Percentiles rank a stretch among this genome's conserved stretches.
Conservation (phyloP, 1,140 invertebrate genomes). For the Amyelois transitella region DNA sequence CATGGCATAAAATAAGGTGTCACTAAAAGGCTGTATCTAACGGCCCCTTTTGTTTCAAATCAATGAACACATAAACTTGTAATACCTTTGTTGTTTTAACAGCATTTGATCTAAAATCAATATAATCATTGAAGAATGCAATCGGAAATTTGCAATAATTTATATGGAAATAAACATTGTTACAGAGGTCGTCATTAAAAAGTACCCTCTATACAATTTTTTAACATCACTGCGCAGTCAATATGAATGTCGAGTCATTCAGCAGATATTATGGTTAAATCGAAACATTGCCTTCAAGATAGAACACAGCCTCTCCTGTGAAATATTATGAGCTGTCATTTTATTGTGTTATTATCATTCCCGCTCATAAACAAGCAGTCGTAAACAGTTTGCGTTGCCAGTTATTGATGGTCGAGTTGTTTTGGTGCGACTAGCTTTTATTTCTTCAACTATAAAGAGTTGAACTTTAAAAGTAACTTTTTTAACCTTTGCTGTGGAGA, state of each 20-base stretch:
- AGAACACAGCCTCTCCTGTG: neutral
- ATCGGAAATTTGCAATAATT: neutral
- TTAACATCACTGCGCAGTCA: neutral
- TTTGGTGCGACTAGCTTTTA: neutral
- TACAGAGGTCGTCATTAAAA: neutral
- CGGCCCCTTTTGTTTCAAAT: too few species aligned
- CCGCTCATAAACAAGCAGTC: neutral
- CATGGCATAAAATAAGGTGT: too few species aligned
- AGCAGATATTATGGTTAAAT: neutral
- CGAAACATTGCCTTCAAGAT: neutral
- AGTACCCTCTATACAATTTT: neutral
- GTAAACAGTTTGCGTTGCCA: neutral
- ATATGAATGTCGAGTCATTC: neutral
- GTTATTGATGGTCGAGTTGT: neutral
- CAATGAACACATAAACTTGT: too few species aligned
- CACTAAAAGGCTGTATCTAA: too few species aligned
- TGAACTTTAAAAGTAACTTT: too few species aligned
- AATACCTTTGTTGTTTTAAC: too few species aligned
- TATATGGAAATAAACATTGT: too few species aligned
- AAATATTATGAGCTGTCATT: neutral
- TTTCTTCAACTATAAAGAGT: neutral
- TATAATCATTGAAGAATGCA: too few species aligned
- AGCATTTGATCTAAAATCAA: too few species aligned
- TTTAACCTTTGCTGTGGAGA: too few species aligned
- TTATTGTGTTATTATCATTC: neutral